Base-by-base conservation (phyloP, 2,113 vertebrate genomes). In the Muscicapa adusta region DNA sequence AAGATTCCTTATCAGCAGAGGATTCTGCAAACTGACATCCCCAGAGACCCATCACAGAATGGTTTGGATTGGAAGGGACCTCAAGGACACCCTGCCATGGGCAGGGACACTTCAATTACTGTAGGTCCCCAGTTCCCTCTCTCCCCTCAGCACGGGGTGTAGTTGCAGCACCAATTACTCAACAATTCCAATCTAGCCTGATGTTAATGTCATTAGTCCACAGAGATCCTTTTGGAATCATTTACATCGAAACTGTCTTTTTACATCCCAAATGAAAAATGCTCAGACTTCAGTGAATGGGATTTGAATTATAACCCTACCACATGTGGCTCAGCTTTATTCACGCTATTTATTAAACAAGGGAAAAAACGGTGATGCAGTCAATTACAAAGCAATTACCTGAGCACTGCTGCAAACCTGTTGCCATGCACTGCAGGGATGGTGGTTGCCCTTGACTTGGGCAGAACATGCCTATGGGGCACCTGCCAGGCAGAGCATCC, bases 301-400 rank as follows among this genome's bases (percentile, higher is more conserved):
- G 63, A 89, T 91, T 75, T 94, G 97, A 96, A 94, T 96, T 77
- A 96, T 97, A 91, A 85, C 93, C 97, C 95, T 83, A 54, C 96
- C 97, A 56, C 95, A 53, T 33, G 97, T 93, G 88, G 97, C 70
- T 90, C 78, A 75, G 93, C 51, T 96, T 76, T 85, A 95, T 97
- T 97, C 97, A 50, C 48, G 89, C 97, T 98, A 97, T 98, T 98
- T 98, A 98, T 97, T 98, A 98, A 98, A 97, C 94, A 88, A 97
- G 95, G n/a, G 34, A 94, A 94, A 96, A 98, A 97, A 97, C 93
- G 82, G 96, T 97, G 97, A 98, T 66, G 93, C 97, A 97, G 98
- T 97, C 98, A 98, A 98, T 98, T 98, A 98, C 86, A 97, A 95
- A 98, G 97, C 97, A 97, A 98, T 98, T 98, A 98, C 97, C 98